phyloP scores from a whole-genome alignment of 64 coral and sea anemone species.

The Stylophora pistillata region DNA sequence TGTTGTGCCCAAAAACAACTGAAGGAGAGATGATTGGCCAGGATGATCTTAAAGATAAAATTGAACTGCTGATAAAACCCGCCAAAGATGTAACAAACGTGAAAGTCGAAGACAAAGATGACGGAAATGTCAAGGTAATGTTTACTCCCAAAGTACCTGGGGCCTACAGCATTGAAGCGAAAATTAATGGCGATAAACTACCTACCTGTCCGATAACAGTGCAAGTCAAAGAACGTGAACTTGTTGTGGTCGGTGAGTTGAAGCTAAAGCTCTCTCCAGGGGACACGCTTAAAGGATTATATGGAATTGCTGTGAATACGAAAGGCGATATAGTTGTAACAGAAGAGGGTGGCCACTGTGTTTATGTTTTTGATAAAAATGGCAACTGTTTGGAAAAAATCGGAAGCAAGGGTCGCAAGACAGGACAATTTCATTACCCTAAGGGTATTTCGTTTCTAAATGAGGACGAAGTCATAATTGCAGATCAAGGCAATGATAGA shows the following conservation, averaged over 20 bases:
- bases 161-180: conserved; percentile 8
- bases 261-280: background rate
- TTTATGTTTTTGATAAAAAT: background rate
- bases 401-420: background rate
- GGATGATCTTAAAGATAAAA: background rate
- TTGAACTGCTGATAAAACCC: background rate
- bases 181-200: conserved; percentile 20
- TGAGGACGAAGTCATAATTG: conserved; percentile 15
- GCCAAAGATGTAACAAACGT: background rate
- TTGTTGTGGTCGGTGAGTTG: background rate
- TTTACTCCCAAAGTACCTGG: conserved; percentile 22
- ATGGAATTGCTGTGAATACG: conserved; percentile 11
- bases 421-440: conserved; percentile 6
- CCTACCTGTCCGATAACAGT: background rate
- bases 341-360: background rate
- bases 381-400: background rate
- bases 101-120: background rate
- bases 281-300: background rate
- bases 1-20: background rate
- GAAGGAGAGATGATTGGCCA: background rate
- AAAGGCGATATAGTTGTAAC: background rate
- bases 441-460: conserved; percentile 34
- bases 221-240: background rate
- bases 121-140: background rate
- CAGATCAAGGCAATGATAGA: conserved; percentile 29